phyloP scores from a whole-genome alignment of 2,113 vertebrate species.

The Pluvialis apricaria region DNA sequence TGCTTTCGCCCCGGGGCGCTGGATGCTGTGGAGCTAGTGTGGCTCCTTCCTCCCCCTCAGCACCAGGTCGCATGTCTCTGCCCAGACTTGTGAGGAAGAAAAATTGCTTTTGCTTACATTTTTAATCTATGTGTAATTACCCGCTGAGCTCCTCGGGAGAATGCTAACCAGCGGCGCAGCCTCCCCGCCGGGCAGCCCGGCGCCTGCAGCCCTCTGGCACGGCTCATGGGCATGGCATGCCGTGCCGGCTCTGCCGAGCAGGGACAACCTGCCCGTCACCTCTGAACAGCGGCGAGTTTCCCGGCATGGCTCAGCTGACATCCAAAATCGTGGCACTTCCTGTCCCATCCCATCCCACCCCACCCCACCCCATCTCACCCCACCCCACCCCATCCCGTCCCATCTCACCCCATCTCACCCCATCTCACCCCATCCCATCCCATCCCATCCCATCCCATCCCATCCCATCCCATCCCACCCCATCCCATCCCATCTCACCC shows the following conservation, averaged over 20 bases:
- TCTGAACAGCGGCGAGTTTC: not conserved
- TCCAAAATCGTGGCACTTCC: not conserved
- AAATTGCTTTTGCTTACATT: not conserved
- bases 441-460: not conserved
- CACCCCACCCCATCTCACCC: not conserved
- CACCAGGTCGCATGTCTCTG: not conserved
- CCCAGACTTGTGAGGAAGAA: not conserved
- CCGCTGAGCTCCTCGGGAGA: not conserved
- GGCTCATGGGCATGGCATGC: fast-evolving
- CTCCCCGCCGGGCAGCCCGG: not conserved
- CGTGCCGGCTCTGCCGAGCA: fast-evolving
- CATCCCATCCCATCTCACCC: too few relatives aligned
- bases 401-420: too few relatives aligned
- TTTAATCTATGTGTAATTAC: slow-evolving; percentile 17
- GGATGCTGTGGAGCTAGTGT: fast-evolving
- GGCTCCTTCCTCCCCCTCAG: not conserved
- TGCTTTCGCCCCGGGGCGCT: fast-evolving
- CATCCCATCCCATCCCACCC: too few relatives aligned
- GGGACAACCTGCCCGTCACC: not conserved
- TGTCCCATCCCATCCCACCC: not conserved
- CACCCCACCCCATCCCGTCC: too few relatives aligned
- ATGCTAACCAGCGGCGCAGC: not conserved
- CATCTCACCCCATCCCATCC: too few relatives aligned
- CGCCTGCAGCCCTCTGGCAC: fast-evolving
- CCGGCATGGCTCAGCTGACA: not conserved